phyloP scores from a whole-genome alignment of 2,113 vertebrate genomes.

The Electrona antarctica region DNA sequence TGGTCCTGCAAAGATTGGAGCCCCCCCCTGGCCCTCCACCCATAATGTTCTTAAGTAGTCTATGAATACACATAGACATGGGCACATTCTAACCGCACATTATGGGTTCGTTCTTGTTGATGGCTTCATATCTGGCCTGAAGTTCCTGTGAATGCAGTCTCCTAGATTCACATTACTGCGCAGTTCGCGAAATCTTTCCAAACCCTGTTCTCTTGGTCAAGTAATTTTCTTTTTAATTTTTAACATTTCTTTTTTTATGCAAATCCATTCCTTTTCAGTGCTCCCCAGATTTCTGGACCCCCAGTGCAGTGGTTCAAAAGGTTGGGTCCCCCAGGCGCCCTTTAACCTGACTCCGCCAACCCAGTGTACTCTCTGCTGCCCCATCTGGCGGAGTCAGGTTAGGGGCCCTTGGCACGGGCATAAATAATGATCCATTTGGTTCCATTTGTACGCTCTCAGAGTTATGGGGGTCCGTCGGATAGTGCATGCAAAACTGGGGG shows the following conservation, averaged over 20 bases:
- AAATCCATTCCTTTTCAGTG: slow-evolving; percentile 52
- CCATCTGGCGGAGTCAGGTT: too few species aligned
- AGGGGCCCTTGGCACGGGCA: too few species aligned
- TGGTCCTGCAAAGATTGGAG: slow-evolving; percentile 60
- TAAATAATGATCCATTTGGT: not conserved
- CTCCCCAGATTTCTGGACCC: slow-evolving; percentile 61
- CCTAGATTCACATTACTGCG: slow-evolving; percentile 59
- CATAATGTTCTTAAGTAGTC: slow-evolving; percentile 53
- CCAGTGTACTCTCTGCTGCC: too few species aligned
- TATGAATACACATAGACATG: slow-evolving; percentile 68
- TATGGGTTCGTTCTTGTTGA: slow-evolving; percentile 68
- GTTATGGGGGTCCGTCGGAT: too few species aligned
- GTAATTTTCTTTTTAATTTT: too few species aligned
- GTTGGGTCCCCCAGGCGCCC: too few species aligned
- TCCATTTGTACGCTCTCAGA: too few species aligned
- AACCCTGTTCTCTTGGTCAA: slow-evolving; percentile 51
- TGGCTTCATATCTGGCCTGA: slow-evolving; percentile 64
- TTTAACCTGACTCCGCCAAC: too few species aligned
- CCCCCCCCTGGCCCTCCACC: slow-evolving; percentile 41
- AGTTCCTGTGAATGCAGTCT: slow-evolving; percentile 67
- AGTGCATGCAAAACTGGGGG: too few species aligned
- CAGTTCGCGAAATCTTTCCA: slow-evolving; percentile 65
- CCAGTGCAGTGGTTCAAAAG: too few species aligned
- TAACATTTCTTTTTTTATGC: slow-evolving; percentile 45
- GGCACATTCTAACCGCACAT: slow-evolving; percentile 64